Conservation (phyloP, 2,113 vertebrate species). For the Thymallus thymallus region DNA sequence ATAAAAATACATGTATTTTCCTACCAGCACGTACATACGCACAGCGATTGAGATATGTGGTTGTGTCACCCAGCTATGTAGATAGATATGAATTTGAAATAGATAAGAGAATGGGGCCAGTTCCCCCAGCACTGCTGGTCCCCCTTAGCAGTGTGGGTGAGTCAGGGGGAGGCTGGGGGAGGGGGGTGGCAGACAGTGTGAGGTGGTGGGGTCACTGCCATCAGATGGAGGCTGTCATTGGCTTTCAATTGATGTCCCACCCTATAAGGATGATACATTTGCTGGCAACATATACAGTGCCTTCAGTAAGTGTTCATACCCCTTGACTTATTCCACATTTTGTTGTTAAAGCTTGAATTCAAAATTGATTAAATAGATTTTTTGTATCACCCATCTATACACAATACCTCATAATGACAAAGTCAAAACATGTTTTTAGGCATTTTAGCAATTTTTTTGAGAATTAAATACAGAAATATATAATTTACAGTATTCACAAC, state of each 20-base stretch:
- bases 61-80: too few species aligned
- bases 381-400: background rate
- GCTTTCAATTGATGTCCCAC: slow-evolving; percentile 36
- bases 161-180: background rate
- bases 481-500: background rate
- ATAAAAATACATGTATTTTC: too few species aligned
- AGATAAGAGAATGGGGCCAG: background rate
- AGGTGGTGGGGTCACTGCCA: background rate
- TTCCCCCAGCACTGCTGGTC: background rate
- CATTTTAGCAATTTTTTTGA: too few species aligned
- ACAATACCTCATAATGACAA: too few species aligned
- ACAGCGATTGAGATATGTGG: background rate
- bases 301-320: too few species aligned
- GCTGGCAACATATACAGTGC: background rate
- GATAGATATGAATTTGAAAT: background rate
- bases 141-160: too few species aligned
- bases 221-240: slow-evolving; percentile 23
- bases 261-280: slow-evolving; percentile 27
- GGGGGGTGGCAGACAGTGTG: background rate
- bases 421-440: background rate
- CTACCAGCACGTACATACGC: too few species aligned
- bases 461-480: background rate
- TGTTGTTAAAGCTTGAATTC: too few species aligned
- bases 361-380: background rate
- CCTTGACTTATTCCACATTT: too few species aligned